Evolutionary conservation across 1,140 invertebrate genomes (phyloP).

Genomic region (Lineus longissimus): DNA sequence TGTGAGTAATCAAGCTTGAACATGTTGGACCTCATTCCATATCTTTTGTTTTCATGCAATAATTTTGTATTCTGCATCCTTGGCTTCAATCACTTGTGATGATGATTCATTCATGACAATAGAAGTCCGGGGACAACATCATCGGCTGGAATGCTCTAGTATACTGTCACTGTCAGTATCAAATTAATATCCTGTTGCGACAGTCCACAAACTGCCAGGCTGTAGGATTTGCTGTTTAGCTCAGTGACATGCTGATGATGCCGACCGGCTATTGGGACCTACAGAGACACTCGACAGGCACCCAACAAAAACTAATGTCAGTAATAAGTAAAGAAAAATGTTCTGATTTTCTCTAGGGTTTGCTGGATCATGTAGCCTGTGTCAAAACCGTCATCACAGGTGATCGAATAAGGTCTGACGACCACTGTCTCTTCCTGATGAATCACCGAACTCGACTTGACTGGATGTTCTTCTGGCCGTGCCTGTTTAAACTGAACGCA

Average conservation of each 20-base stretch:
- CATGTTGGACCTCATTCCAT: neutral
- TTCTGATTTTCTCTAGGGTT: no score
- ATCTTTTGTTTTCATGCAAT: neutral
- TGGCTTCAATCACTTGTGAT: neutral
- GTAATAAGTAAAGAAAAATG: no score
- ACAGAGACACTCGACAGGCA: no score
- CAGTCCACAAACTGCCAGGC: no score
- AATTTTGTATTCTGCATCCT: neutral
- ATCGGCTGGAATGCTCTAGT: no score
- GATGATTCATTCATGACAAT: neutral
- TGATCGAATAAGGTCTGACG: slow-evolving; percentile 47
- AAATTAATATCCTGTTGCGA: no score
- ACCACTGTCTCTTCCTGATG: slow-evolving; percentile 74
- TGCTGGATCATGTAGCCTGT: slow-evolving; percentile 62
- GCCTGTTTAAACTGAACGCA: slow-evolving; percentile 70
- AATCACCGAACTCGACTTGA: slow-evolving; percentile 84
- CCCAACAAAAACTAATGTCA: no score
- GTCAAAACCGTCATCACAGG: slow-evolving; percentile 72
- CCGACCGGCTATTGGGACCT: no score
- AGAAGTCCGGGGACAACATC: no score
- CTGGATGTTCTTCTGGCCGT: slow-evolving; percentile 87
- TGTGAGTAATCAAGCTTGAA: neutral
- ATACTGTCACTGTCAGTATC: no score
- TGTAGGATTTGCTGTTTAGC: no score
- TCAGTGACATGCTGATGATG: no score